phyloP scores from a whole-genome alignment of 2,888 invertebrate species.

The Drosophila colorata region DNA sequence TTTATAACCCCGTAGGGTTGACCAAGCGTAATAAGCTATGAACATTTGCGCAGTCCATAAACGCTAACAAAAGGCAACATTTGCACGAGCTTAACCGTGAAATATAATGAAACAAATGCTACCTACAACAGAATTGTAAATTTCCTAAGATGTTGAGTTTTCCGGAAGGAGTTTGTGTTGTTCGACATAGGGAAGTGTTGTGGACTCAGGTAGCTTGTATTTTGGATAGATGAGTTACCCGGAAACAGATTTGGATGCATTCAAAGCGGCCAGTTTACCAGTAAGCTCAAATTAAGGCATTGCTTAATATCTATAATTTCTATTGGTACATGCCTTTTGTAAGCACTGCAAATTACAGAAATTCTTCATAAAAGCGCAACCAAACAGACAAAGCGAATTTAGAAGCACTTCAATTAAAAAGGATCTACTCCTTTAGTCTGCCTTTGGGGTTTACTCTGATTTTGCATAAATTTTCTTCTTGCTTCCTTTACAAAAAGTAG shows the following conservation, averaged over 20 bases:
- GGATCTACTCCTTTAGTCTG: too few relatives aligned
- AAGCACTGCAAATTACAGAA: too few relatives aligned
- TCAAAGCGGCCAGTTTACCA: constrained; percentile 3
- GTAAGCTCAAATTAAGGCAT: neutral
- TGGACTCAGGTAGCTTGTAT: constrained; percentile 28
- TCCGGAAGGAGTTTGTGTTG: constrained; percentile 40
- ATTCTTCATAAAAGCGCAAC: too few relatives aligned
- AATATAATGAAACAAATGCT: constrained; percentile 31
- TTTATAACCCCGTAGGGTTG: constrained; percentile 10
- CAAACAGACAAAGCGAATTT: too few relatives aligned
- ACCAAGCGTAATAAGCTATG: constrained; percentile 22
- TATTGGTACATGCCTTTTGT: too few relatives aligned
- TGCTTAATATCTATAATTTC: too few relatives aligned
- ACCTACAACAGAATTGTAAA: constrained; percentile 24
- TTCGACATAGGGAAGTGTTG: constrained; percentile 30
- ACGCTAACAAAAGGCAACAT: constrained; percentile 20
- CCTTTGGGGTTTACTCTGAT: too few relatives aligned
- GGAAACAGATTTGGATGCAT: constrained; percentile 5
- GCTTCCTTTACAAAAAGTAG: too few relatives aligned
- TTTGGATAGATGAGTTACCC: neutral
- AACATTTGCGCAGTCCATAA: constrained; percentile 35
- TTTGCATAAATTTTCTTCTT: too few relatives aligned
- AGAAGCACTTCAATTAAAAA: too few relatives aligned
- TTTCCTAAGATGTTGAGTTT: constrained; percentile 21
- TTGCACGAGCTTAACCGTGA: constrained; percentile 13